Evolutionary conservation across 2,113 vertebrate species (phyloP).

Genomic region (Monopterus albus): DNA sequence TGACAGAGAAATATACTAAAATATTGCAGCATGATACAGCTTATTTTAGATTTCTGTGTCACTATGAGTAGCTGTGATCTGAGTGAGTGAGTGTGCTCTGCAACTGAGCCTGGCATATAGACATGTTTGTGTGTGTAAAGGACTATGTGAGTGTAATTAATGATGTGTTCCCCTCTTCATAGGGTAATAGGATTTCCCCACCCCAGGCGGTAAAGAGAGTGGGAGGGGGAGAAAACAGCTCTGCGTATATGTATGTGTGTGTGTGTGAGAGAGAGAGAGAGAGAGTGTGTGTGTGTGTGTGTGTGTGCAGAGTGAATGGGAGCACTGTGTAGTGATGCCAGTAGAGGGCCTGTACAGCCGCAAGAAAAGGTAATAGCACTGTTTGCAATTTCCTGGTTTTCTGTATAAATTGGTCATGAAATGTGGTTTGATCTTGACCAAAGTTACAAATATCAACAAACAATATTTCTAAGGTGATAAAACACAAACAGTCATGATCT

Average conservation of each 20-base stretch:
- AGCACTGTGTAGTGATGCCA: conserved; percentile 67
- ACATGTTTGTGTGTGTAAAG: conserved; percentile 72
- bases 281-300: conserved; percentile 39
- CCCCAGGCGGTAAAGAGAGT: conserved; percentile 67
- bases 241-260: conserved; percentile 37
- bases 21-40: conserved; percentile 35
- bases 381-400: no score
- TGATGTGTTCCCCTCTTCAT: conserved; percentile 82
- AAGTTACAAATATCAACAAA: no score
- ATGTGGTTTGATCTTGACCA: no score
- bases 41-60: conserved; percentile 35
- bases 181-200: conserved; percentile 82
- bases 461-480: no score
- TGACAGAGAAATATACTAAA: conserved; percentile 41
- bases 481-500: no score
- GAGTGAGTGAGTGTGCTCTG: conserved; percentile 16
- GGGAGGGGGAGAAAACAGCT: conserved; percentile 31
- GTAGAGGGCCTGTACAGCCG: conserved; percentile 26
- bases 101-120: conserved; percentile 43
- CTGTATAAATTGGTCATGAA: no score
- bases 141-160: conserved; percentile 80
- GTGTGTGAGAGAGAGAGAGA: conserved; percentile 11
- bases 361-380: no score
- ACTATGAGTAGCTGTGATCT: conserved; percentile 9
- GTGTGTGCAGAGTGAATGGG: conserved; percentile 63